phyloP scores from a whole-genome alignment of 2,888 invertebrate genomes.

The Agonopterix alstromeriana region DNA sequence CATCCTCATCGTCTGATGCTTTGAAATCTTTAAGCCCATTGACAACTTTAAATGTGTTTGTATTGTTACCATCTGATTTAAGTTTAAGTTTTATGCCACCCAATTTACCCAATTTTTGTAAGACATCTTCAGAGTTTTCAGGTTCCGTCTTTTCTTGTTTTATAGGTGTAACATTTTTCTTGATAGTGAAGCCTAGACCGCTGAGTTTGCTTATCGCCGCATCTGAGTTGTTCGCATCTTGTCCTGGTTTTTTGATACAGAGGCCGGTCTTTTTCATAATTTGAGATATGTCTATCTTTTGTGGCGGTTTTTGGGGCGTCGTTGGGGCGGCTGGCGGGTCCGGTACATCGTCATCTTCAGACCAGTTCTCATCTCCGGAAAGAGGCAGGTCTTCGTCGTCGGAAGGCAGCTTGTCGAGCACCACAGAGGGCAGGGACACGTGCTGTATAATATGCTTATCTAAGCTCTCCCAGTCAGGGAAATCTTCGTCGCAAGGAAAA shows the following conservation, averaged over 20 bases:
- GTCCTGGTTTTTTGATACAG: conserved; percentile 38
- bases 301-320: conserved; percentile 37
- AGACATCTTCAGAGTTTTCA: conserved; percentile 35
- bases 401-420: conserved; percentile 69
- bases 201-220: conserved; percentile 59
- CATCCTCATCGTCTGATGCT: conserved; percentile 60
- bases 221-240: conserved; percentile 30
- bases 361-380: conserved; percentile 65
- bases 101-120: conserved; percentile 57
- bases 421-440: conserved; percentile 71
- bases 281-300: conserved; percentile 63
- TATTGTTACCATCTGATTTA: conserved; percentile 58
- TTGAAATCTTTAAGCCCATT: conserved; percentile 66
- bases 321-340: conserved; percentile 24
- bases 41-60: conserved; percentile 60
- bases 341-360: conserved; percentile 56
- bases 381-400: conserved; percentile 63
- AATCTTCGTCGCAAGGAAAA: conserved; percentile 70
- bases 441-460: conserved; percentile 74
- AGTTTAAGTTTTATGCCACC: conserved; percentile 68
- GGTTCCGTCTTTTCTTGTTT: conserved; percentile 46
- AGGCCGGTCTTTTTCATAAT: conserved; percentile 55
- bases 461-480: conserved; percentile 56
- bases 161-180: conserved; percentile 51
- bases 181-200: conserved; percentile 65